Conservation (phyloP, 2,888 invertebrate species). For the Hartigia nigra region DNA sequence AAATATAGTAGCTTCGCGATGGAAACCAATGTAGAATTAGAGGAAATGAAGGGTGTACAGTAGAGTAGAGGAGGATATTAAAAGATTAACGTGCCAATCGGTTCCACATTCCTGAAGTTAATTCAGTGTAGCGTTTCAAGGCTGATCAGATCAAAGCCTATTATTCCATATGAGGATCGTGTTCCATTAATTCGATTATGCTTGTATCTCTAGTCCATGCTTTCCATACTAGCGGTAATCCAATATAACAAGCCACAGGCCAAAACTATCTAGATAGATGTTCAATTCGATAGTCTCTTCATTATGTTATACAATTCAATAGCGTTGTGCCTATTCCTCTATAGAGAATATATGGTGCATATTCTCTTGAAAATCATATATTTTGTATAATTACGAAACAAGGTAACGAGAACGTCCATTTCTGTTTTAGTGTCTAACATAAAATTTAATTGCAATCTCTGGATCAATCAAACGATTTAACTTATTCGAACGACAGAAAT, state of each 20-base stretch:
- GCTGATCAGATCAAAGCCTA: not conserved
- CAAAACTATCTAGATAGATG: not conserved
- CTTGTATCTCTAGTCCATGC: not conserved
- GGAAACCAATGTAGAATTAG: not conserved
- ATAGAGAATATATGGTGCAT: not conserved
- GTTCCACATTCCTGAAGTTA: not conserved
- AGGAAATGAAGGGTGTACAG: not conserved
- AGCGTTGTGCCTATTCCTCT: not conserved
- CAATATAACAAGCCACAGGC: not conserved
- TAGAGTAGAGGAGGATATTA: not conserved
- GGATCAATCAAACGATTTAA: not conserved
- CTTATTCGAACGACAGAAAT: not conserved
- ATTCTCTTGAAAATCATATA: not conserved
- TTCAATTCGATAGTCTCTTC: not conserved
- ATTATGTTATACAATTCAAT: not conserved
- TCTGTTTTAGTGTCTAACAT: not conserved
- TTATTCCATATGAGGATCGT: not conserved
- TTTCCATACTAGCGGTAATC: not conserved
- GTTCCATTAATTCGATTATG: not conserved
- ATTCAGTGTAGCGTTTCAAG: not conserved
- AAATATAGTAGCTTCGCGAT: not conserved
- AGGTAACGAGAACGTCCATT: not conserved
- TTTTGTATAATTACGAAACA: not conserved
- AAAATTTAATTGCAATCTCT: not conserved
- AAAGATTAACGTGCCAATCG: not conserved